These are phyloP conservation scores for Himalopsyche kuldschensis DNA, from an alignment of 2,888 invertebrate genomes.

Conservation along the genomic window DNA sequence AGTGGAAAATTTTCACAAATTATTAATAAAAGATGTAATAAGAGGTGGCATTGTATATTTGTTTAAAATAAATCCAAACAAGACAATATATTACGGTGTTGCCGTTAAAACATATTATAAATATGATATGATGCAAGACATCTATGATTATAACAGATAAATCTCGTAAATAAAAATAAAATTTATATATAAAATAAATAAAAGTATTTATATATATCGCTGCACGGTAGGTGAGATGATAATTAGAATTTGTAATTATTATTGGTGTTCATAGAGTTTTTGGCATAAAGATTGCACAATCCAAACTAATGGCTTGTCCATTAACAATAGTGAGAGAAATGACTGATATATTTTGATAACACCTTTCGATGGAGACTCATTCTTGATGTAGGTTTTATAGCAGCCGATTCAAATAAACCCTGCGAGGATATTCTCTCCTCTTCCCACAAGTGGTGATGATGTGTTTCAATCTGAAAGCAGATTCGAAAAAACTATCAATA, in stretches of 20 bases:
- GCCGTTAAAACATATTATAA: conserved; percentile 16
- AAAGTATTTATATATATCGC: conserved; percentile 28
- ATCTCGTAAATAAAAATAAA: conserved; percentile 37
- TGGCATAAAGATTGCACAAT: conserved; percentile 37
- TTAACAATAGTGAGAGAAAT: background rate
- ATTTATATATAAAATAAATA: conserved; percentile 34
- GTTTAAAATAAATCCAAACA: conserved; percentile 20
- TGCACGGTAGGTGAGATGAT: conserved; percentile 14
- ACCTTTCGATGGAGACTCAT: background rate
- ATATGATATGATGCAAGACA: conserved; percentile 10
- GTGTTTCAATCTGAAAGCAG: background rate
- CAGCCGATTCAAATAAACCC: background rate
- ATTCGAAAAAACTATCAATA: no score
- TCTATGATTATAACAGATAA: conserved; percentile 25
- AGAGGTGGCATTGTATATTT: conserved; percentile 26
- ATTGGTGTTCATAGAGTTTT: conserved; percentile 21
- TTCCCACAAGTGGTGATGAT: background rate
- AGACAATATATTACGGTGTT: conserved; percentile 21
- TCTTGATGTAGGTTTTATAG: background rate
- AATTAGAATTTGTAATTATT: conserved; percentile 18
- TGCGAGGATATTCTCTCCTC: background rate
- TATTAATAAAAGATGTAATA: conserved; percentile 15
- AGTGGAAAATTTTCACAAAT: background rate
- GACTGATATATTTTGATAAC: background rate
- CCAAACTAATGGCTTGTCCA: conserved; percentile 35